Evolutionary conservation across 2,797 vertebrate genomes (phyloP), one percentile per base, ranked within the genome.

Genomic region (Mormyrops attenuatus): DNA sequence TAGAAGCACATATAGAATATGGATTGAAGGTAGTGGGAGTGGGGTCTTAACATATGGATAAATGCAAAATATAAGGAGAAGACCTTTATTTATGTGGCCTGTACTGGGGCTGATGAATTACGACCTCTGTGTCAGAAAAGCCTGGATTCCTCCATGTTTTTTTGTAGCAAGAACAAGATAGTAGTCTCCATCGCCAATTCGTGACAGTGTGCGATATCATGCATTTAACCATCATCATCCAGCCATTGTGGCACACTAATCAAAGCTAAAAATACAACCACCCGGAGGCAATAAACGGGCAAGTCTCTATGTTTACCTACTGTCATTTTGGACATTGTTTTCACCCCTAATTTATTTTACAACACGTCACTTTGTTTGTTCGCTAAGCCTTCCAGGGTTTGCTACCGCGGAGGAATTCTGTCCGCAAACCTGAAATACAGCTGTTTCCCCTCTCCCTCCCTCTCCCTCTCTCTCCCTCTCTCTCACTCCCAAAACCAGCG

Each of bases 321-420:
- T 89, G 52, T 82, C 38, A 50, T 80, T 84, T 47, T 80, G 55
- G 53, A 53, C 73, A 20, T 34, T 85, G 41, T 49, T 41, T 69
- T 63, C 22, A 47, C n/a, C 89, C 30, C 47, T 73, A 60, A 41
- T 63, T 47, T 87, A 49, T 87, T 89, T 87, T 77, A 89, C 88
- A 20, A 63, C 60, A 77, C 34, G 49, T 38, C 5, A n/a, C 50
- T 41, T 55, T 85, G 86, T 73, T 87, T 47, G 84, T 73, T 85
- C 55, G 9, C 55, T 66, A 9, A 57, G 13, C 60, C 57, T 49
- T 57, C 57, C 22, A 50, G 60, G 82, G 82, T 38, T 85, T 47
- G 57, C 57, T 50, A 50, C 44, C 41, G 30, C 55, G 3, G 44
- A 85, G 41, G 88, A 89, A 85, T 89, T 89, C 26, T 22, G 30